Percentiles rank a stretch among this genome's conserved stretches.
These are phyloP conservation scores for Chelonoidis abingdonii DNA, from an alignment of 2,113 vertebrate genomes.

Conservation along the genomic window DNA sequence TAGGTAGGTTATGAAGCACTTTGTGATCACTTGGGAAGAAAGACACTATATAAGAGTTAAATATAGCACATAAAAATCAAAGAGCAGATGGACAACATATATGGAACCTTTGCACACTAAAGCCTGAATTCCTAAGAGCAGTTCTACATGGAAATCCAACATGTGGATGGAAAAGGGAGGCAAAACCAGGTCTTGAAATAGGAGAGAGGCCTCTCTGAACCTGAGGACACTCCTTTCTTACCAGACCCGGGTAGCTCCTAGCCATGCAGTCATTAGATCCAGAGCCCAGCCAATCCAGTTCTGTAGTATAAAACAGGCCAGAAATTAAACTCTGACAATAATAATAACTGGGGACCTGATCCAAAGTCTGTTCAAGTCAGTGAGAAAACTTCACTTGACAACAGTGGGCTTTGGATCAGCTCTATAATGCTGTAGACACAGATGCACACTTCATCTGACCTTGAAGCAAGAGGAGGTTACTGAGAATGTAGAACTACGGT, in stretches of 20 bases:
- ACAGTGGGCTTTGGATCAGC: background rate
- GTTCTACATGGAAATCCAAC: background rate
- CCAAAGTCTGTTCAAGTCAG: background rate
- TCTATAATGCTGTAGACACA: background rate
- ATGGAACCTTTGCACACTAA: background rate
- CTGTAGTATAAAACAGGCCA: background rate
- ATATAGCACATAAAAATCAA: background rate
- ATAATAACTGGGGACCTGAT: background rate
- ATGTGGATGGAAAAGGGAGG: background rate
- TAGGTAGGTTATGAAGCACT: rapidly evolving
- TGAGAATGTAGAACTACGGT: background rate
- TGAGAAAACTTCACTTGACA: background rate
- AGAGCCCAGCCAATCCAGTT: background rate
- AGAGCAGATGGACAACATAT: background rate
- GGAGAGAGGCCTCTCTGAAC: background rate
- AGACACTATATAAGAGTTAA: background rate
- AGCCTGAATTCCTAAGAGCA: background rate
- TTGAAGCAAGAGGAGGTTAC: background rate
- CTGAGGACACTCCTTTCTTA: background rate
- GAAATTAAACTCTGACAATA: background rate
- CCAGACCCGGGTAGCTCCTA: background rate
- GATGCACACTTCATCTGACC: background rate
- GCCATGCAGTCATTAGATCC: background rate
- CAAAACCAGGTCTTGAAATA: background rate
- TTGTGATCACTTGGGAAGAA: rapidly evolving